A percentile compares a stretch with the other conserved stretches of the same genome.
phyloP scores from a whole-genome alignment of 2,797 vertebrate genomes.

The Notoglanidium macrostoma region DNA sequence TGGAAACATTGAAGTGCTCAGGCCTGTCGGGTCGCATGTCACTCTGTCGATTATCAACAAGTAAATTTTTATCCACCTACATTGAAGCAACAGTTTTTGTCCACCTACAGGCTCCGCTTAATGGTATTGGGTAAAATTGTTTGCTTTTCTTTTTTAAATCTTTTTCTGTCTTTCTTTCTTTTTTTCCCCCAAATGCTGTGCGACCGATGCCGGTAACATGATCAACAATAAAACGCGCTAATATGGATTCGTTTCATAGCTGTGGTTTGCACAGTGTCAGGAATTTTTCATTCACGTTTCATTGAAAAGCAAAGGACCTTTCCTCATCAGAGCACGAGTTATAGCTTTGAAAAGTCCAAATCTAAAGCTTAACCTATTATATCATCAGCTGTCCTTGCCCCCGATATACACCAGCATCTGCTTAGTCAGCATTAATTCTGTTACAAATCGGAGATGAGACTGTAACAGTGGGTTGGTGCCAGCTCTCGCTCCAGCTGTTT shows the following conservation, averaged over 20 bases:
- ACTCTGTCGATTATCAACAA: conserved; percentile 12
- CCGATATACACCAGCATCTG: neutral
- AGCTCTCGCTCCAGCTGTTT: neutral
- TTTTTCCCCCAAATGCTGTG: no score
- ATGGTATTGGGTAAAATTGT: neutral
- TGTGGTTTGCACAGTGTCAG: neutral
- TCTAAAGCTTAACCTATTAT: neutral
- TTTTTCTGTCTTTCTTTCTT: no score
- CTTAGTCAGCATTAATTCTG: neutral
- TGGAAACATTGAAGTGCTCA: conserved; percentile 30
- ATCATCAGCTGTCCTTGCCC: neutral
- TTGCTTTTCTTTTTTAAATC: neutral
- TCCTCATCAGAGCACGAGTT: neutral
- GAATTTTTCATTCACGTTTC: neutral
- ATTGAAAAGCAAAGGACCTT: neutral
- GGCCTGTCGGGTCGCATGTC: neutral
- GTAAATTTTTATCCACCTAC: neutral
- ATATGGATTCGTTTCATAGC: neutral
- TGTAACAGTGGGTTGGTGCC: neutral
- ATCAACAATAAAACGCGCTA: neutral
- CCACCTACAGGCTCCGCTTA: neutral
- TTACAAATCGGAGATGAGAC: no score
- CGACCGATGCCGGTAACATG: neutral
- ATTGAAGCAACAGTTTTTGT: neutral
- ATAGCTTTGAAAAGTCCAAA: neutral